Percentiles rank a stretch among this genome's conserved stretches.
Conservation (phyloP, 2,888 invertebrate species). For the Gari tellinella region DNA sequence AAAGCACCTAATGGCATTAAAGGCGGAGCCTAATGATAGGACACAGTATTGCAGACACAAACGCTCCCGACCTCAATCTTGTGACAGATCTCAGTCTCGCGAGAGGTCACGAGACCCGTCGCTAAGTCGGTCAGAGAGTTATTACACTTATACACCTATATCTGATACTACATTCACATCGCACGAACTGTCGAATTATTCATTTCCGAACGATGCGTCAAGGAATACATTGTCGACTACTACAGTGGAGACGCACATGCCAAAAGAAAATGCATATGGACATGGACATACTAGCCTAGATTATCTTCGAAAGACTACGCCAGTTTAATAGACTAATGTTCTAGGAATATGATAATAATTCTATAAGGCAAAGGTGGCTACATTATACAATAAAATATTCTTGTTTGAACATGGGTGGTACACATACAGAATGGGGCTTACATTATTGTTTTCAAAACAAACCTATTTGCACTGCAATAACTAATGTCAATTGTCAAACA, state of each 20-base stretch:
- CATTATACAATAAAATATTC: neutral
- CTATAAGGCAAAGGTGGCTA: neutral
- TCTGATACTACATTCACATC: conserved; percentile 82
- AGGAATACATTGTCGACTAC: conserved; percentile 82
- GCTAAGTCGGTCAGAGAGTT: conserved; percentile 81
- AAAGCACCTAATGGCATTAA: conserved; percentile 79
- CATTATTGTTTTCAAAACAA: no score
- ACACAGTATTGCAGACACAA: conserved; percentile 72
- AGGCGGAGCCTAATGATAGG: conserved; percentile 75
- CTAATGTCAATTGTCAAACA: no score
- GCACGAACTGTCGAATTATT: conserved; percentile 83
- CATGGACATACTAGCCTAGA: conserved; percentile 42
- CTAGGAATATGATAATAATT: neutral
- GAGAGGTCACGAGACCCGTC: conserved; percentile 79
- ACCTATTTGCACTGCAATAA: no score
- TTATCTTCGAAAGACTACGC: conserved; percentile 57
- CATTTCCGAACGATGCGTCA: conserved; percentile 80
- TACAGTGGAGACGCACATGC: conserved; percentile 78
- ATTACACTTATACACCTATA: conserved; percentile 83
- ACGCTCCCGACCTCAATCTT: conserved; percentile 74
- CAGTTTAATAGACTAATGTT: conserved; percentile 46
- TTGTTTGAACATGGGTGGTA: no score
- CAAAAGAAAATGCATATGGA: conserved; percentile 44
- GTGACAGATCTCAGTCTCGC: conserved; percentile 78
- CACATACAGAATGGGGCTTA: no score